Percentiles rank a stretch among this genome's conserved stretches.
These are phyloP conservation scores for Rhabdomys pumilio DNA, from an alignment of 2,797 vertebrate species.

Conservation along the genomic window DNA sequence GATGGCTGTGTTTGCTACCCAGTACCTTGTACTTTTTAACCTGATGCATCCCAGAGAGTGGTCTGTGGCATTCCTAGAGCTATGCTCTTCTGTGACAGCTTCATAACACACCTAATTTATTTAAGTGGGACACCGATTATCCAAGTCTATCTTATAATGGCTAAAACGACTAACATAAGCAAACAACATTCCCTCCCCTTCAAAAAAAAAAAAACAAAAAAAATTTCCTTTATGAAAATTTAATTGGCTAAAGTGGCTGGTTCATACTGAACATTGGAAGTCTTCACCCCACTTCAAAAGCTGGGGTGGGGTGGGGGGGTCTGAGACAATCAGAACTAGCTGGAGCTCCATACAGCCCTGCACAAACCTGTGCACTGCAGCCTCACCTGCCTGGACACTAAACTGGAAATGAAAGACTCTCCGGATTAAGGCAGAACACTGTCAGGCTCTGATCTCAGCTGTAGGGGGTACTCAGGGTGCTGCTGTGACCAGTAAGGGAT, in stretches of 20 bases:
- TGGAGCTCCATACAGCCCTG: background rate
- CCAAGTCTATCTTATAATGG: slow-evolving; percentile 46
- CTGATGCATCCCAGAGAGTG: background rate
- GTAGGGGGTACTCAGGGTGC: background rate
- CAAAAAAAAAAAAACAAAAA: background rate
- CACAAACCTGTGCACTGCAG: background rate
- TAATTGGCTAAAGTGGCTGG: background rate
- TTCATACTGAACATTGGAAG: background rate
- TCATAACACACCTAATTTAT: background rate
- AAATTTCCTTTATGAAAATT: slow-evolving; percentile 60
- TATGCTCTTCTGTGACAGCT: slow-evolving; percentile 1
- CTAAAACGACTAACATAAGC: background rate
- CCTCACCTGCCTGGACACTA: background rate
- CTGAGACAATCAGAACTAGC: background rate
- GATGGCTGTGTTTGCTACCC: background rate
- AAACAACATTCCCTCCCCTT: background rate
- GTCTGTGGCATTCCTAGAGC: background rate
- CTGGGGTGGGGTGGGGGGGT: background rate
- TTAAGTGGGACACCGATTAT: slow-evolving; percentile 16
- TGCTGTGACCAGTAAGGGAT: background rate
- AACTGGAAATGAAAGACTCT: background rate
- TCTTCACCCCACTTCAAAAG: background rate
- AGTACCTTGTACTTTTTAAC: background rate
- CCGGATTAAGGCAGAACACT: background rate
- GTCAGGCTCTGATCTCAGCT: background rate